Evolutionary conservation across 2,888 invertebrate species (phyloP).

Genomic region (Polietes domitor): DNA sequence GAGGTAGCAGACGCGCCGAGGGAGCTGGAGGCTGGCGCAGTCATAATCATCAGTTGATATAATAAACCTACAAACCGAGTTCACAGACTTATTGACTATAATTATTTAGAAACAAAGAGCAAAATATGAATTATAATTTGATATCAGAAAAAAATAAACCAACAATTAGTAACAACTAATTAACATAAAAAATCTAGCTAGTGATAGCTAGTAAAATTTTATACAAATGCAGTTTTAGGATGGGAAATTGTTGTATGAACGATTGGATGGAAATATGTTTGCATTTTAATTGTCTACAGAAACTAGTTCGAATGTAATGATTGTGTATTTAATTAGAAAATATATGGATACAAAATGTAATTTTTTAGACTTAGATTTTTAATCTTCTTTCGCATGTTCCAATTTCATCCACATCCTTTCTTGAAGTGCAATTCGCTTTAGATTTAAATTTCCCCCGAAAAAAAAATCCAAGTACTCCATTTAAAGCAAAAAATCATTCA

Average conservation of each 20-base stretch:
- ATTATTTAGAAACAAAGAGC: conserved; percentile 42
- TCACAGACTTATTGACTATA: conserved; percentile 61
- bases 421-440: too few relatives aligned
- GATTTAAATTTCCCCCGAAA: too few relatives aligned
- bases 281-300: neutral
- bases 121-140: conserved; percentile 55
- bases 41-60: conserved; percentile 27
- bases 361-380: too few relatives aligned
- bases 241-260: conserved; percentile 27
- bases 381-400: too few relatives aligned
- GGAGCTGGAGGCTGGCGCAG: neutral
- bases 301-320: conserved; percentile 20
- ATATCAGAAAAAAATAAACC: conserved; percentile 17
- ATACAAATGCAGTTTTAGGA: neutral
- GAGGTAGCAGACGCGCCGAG: neutral
- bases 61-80: conserved; percentile 66
- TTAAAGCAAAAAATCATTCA: too few relatives aligned
- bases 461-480: too few relatives aligned
- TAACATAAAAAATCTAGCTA: conserved; percentile 41
- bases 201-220: neutral
- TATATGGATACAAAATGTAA: too few relatives aligned
- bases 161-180: conserved; percentile 52
- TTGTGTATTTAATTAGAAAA: too few relatives aligned
- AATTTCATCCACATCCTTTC: too few relatives aligned
- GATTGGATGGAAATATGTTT: neutral